Conservation (phyloP, 2,797 vertebrate species). For the Phylloscopus collybita region DNA sequence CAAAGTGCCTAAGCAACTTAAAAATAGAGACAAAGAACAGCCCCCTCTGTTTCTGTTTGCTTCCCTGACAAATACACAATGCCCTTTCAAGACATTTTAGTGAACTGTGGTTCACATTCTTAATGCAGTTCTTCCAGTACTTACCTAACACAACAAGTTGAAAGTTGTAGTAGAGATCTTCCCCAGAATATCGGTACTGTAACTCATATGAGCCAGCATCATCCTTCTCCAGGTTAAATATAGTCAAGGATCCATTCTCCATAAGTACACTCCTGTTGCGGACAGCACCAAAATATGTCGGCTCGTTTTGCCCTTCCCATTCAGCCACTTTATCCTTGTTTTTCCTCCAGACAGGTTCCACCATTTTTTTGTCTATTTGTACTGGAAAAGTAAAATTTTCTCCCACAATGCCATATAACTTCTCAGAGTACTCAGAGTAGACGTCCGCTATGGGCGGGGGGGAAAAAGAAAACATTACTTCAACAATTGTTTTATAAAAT, state of each 20-base stretch:
- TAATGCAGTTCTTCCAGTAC: neutral
- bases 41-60: neutral
- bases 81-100: neutral
- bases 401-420: neutral
- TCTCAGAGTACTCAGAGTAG: neutral
- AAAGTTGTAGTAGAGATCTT: rapidly evolving
- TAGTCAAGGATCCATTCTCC: neutral
- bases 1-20: neutral
- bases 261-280: neutral
- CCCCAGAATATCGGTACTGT: rapidly evolving
- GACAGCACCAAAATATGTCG: rapidly evolving
- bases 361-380: neutral
- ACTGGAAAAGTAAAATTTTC: conserved; percentile 38
- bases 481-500: neutral
- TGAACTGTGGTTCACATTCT: neutral
- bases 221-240: neutral
- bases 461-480: neutral
- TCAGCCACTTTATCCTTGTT: neutral
- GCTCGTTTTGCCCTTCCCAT: rapidly evolving
- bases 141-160: neutral
- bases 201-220: neutral
- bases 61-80: neutral
- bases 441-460: neutral
- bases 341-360: neutral
- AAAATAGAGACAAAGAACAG: neutral